These are phyloP conservation scores for Diachrysia chrysitis DNA, from an alignment of 2,888 invertebrate genomes.

Conservation along the genomic window DNA sequence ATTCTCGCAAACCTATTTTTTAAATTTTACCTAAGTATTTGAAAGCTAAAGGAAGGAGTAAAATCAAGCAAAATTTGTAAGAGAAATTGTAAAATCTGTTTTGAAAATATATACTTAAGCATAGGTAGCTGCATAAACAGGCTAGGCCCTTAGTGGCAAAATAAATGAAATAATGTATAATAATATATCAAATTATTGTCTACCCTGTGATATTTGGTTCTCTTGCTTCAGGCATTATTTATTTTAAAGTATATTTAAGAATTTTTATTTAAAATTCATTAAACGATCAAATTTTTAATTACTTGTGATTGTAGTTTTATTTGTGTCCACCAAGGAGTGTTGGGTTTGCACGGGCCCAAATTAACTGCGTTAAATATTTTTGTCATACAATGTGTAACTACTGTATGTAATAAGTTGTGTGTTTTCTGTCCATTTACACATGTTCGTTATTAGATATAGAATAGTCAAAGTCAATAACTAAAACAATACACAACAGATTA, in stretches of 20 bases:
- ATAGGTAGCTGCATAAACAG: not conserved
- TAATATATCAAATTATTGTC: conserved; percentile 36
- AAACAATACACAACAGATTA: conserved; percentile 75
- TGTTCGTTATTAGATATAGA: not conserved
- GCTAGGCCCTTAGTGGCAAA: conserved; percentile 2
- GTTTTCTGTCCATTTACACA: not conserved
- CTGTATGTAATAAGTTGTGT: not conserved
- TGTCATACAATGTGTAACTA: not conserved
- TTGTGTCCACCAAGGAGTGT: conserved; percentile 6
- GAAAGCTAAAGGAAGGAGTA: not conserved
- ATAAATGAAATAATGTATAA: not conserved
- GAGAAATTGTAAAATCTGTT: too few relatives aligned
- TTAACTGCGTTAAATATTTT: not conserved
- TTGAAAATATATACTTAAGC: not conserved
- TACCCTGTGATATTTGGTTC: conserved; percentile 49
- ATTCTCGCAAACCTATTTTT: not conserved
- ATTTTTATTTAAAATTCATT: conserved; percentile 52
- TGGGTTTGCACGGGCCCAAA: not conserved
- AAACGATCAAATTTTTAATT: conserved; percentile 58
- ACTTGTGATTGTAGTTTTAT: conserved; percentile 32
- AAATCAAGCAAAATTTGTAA: not conserved
- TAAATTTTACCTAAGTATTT: too few relatives aligned
- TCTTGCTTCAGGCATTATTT: conserved; percentile 44
- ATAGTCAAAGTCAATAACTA: conserved; percentile 50
- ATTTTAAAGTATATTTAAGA: conserved; percentile 54